phyloP scores from a whole-genome alignment of 2,113 vertebrate genomes.

The Sinocyclocheilus rhinocerous region DNA sequence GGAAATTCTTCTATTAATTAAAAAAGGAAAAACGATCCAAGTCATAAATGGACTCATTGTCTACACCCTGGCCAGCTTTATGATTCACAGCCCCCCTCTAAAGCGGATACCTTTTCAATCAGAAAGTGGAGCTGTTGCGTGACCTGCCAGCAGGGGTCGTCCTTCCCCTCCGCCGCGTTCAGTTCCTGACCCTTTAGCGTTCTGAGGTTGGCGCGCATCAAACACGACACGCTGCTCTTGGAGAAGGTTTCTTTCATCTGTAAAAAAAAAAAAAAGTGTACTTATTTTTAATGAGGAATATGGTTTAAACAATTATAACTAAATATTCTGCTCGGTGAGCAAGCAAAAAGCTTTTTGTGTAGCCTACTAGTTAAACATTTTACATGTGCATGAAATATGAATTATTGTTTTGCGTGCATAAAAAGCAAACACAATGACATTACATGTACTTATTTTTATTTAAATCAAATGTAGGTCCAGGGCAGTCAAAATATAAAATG shows the following conservation, averaged over 20 bases:
- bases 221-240: slow-evolving; percentile 83
- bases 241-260: slow-evolving; percentile 89
- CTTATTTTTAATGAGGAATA: neutral
- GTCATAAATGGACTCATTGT: slow-evolving; percentile 69
- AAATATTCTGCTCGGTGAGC: neutral
- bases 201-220: slow-evolving; percentile 74
- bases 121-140: slow-evolving; percentile 85
- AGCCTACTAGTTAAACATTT: neutral
- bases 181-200: slow-evolving; percentile 67
- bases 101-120: slow-evolving; percentile 83
- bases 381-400: neutral
- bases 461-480: neutral
- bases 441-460: neutral
- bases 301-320: neutral
- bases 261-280: neutral
- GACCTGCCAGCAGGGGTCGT: slow-evolving; percentile 85
- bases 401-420: neutral
- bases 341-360: neutral
- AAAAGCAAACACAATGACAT: neutral
- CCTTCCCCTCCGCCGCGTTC: slow-evolving; percentile 56
- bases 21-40: slow-evolving; percentile 60
- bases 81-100: neutral
- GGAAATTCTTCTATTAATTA: slow-evolving; percentile 73
- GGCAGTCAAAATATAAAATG: neutral
- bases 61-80: slow-evolving; percentile 13